A percentile compares a stretch with the other conserved stretches of the same genome.
Conservation (phyloP, 2,888 invertebrate species). For the Xestia sexstrigata region DNA sequence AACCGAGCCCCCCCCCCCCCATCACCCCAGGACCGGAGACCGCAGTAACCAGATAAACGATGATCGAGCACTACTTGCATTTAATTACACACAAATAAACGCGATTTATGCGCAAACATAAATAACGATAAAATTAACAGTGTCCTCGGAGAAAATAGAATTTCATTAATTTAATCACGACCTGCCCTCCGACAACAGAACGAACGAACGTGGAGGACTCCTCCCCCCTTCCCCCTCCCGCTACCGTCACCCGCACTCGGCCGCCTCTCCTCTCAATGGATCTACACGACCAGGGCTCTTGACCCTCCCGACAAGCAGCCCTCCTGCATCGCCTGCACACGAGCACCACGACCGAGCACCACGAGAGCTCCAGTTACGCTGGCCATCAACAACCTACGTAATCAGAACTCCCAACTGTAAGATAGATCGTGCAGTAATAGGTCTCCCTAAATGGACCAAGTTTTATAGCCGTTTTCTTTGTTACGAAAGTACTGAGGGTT, state of each 20-base stretch:
- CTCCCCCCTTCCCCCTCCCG: slow-evolving; percentile 37
- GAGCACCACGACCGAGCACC: slow-evolving; percentile 21
- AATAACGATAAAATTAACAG: slow-evolving; percentile 74
- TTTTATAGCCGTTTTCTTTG: slow-evolving; percentile 69
- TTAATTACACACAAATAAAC: slow-evolving; percentile 63
- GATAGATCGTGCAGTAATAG: slow-evolving; percentile 49
- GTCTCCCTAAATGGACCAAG: slow-evolving; percentile 60
- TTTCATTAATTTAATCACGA: slow-evolving; percentile 79
- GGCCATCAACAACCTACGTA: slow-evolving; percentile 61
- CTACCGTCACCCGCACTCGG: slow-evolving; percentile 47
- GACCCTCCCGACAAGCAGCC: slow-evolving; percentile 57
- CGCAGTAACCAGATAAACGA: slow-evolving; percentile 35
- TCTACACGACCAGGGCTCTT: slow-evolving; percentile 53
- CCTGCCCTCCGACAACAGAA: slow-evolving; percentile 72
- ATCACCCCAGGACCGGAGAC: neutral
- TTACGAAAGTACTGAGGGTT: slow-evolving; percentile 69
- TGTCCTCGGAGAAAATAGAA: slow-evolving; percentile 74
- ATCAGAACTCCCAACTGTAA: slow-evolving; percentile 60
- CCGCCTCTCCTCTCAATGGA: slow-evolving; percentile 68
- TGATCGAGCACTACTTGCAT: slow-evolving; percentile 59
- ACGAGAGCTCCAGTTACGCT: slow-evolving; percentile 53
- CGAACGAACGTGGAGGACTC: slow-evolving; percentile 47
- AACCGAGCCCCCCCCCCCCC: slow-evolving; percentile 25
- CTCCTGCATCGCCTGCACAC: slow-evolving; percentile 33
- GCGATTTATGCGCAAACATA: slow-evolving; percentile 65